phyloP scores from a whole-genome alignment of 2,113 vertebrate species.

The Bettongia penicillata region DNA sequence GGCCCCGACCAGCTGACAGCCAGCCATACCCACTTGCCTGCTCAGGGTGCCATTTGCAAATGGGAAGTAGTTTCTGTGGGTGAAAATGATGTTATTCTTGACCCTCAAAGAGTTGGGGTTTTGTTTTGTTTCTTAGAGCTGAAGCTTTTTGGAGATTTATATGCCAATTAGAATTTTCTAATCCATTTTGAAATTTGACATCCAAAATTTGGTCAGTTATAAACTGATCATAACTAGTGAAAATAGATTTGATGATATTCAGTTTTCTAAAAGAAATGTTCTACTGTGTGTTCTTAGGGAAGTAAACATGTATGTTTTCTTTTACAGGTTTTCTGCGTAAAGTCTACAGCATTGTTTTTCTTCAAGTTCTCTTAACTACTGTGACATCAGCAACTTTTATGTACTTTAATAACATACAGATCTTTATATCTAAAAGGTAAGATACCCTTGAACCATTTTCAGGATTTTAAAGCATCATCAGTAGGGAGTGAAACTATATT shows the following conservation, averaged over 20 bases:
- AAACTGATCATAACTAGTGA: constrained; percentile 30
- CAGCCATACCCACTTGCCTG: neutral
- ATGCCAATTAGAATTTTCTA: neutral
- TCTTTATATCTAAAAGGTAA: constrained; percentile 93
- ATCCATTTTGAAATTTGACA: constrained; percentile 10
- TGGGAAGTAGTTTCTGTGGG: neutral
- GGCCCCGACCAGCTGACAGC: neutral
- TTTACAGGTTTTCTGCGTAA: constrained; percentile 93
- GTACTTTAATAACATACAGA: constrained; percentile 87
- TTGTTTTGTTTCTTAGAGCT: constrained; percentile 28
- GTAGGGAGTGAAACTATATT: constrained; percentile 1
- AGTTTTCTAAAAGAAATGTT: constrained; percentile 48
- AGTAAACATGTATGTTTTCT: constrained; percentile 45
- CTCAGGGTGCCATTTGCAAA: neutral
- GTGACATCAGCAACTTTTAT: constrained; percentile 90
- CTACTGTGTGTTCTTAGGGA: constrained; percentile 33
- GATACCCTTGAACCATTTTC: constrained; percentile 47
- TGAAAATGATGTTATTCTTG: constrained; percentile 38
- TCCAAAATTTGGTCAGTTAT: constrained; percentile 26
- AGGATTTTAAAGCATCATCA: constrained; percentile 10
- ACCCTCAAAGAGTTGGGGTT: neutral
- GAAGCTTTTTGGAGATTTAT: constrained; percentile 9
- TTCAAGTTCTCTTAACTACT: constrained; percentile 94
- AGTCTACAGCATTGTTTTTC: constrained; percentile 93
- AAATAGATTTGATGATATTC: neutral